Evolutionary conservation across 2,797 vertebrate species (phyloP), one percentile per base, ranked within the genome.

Genomic region (Staurois parvus): DNA sequence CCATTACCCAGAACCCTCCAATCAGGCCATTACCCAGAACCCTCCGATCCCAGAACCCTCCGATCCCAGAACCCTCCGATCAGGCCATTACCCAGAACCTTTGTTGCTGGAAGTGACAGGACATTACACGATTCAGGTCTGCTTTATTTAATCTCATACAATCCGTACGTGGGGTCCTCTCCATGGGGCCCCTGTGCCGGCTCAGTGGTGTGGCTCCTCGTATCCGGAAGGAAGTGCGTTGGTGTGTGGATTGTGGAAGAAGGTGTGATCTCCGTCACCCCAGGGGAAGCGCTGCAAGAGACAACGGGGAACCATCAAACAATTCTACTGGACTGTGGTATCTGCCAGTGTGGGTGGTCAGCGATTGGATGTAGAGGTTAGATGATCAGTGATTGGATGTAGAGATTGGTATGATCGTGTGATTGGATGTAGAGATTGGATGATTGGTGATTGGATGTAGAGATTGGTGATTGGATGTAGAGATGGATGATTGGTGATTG

Each of bases 221-320:
- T 91, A 97, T 75, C 96, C 96, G 0, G 93, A 92, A 2, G 97
- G 97, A 68, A 97, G 93, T 66, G 96, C 0, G 24, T 97, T 98
- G 85, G 93, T n/a, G 67, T 93, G 96, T 29, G 92, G 0, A 80
- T 98, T 98, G 92, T 97, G 96, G 93, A 98, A 96, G 10, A 98
- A 87, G 0, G 90, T 87, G 89, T 96, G 96, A 93, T 98, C 96
- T 34, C 97, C 96, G 64, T 97, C 97, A 1, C 96, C 96, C 96
- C 97, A 97, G 2, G 96, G 94, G 84, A 93, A 97, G 85, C 84
- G 94, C 97, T 97, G 91, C 0, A 83, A 87, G 76, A 90, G 40
- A 90, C 52, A 76, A 78, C 8, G 37, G 2, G 0, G 42, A 12
- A 2, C 0, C 13, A 42, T 1, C 40, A 11, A 11, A 8, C 8